phyloP scores from a whole-genome alignment of 2,113 vertebrate genomes.

The Scatophagus argus region DNA sequence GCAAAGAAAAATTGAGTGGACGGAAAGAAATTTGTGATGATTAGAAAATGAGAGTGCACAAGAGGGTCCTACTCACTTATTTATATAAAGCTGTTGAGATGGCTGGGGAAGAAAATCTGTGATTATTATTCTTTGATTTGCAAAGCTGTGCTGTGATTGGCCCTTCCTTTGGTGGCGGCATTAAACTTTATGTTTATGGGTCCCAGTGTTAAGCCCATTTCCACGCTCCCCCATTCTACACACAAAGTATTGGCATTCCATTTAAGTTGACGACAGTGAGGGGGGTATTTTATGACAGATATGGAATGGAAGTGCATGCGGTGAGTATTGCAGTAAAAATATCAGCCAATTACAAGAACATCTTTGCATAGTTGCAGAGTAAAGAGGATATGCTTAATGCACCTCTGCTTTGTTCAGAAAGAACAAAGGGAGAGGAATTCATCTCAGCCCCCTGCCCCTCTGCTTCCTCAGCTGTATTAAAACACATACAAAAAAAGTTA shows the following conservation, averaged over 20 bases:
- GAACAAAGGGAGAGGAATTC: conserved; percentile 68
- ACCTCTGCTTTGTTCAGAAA: conserved; percentile 71
- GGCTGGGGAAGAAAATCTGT: conserved; percentile 67
- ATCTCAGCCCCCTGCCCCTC: conserved; percentile 56
- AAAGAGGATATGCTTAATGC: conserved; percentile 69
- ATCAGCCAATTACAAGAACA: conserved; percentile 76
- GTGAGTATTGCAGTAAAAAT: conserved; percentile 67
- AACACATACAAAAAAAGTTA: conserved; percentile 58
- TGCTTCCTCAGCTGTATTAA: conserved; percentile 47
- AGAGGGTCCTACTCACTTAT: conserved; percentile 63
- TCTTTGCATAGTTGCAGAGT: conserved; percentile 68
- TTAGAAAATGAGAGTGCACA: conserved; percentile 56
- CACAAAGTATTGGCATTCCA: conserved; percentile 78
- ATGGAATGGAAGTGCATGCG: conserved; percentile 69
- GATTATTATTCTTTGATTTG: conserved; percentile 77
- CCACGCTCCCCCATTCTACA: conserved; percentile 74
- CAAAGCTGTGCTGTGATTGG: conserved; percentile 64
- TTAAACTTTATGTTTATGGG: conserved; percentile 80
- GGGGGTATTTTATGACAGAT: conserved; percentile 74
- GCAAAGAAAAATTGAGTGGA: conserved; percentile 32
- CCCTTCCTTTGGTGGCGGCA: conserved; percentile 66
- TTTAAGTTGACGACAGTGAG: conserved; percentile 77
- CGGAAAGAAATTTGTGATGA: conserved; percentile 40
- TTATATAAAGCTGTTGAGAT: conserved; percentile 74
- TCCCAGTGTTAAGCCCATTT: conserved; percentile 79